phyloP scores from a whole-genome alignment of 2,888 invertebrate genomes.

The Ceramica pisi region DNA sequence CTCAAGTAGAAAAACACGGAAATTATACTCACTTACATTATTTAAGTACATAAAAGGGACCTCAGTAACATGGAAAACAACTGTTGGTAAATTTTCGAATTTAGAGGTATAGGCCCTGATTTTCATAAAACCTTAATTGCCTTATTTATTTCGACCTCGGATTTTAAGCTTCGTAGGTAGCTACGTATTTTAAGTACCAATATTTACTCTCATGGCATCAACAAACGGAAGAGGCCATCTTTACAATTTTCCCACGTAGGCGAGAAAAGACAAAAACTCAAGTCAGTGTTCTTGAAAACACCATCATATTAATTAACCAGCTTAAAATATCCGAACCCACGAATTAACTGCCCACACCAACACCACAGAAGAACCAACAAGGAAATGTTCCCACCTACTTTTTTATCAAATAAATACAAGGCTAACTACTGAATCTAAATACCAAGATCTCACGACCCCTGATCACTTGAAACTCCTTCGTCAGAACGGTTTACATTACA shows the following conservation, averaged over 20 bases:
- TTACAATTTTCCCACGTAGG: conserved; percentile 17
- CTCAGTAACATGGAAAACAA: too few relatives aligned
- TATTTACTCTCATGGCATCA: not conserved
- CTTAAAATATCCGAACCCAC: conserved; percentile 48
- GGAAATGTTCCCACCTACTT: conserved; percentile 74
- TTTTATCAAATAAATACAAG: conserved; percentile 72
- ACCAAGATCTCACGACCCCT: conserved; percentile 63
- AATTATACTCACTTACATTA: too few relatives aligned
- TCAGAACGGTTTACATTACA: conserved; percentile 51
- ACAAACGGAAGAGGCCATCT: not conserved
- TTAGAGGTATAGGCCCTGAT: not conserved
- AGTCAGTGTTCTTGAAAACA: conserved; percentile 54
- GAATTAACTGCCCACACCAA: conserved; percentile 63
- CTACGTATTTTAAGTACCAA: too few relatives aligned
- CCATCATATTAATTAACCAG: conserved; percentile 59
- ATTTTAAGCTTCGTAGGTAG: not conserved
- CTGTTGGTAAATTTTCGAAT: too few relatives aligned
- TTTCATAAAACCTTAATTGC: not conserved
- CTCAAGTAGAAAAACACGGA: too few relatives aligned
- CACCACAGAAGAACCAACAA: conserved; percentile 69
- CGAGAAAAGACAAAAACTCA: conserved; percentile 39
- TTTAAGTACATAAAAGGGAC: too few relatives aligned
- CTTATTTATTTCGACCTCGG: not conserved
- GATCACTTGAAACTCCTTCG: conserved; percentile 25
- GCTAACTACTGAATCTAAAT: conserved; percentile 66